phyloP scores from a whole-genome alignment of 2,113 vertebrate genomes.

The Ia io region DNA sequence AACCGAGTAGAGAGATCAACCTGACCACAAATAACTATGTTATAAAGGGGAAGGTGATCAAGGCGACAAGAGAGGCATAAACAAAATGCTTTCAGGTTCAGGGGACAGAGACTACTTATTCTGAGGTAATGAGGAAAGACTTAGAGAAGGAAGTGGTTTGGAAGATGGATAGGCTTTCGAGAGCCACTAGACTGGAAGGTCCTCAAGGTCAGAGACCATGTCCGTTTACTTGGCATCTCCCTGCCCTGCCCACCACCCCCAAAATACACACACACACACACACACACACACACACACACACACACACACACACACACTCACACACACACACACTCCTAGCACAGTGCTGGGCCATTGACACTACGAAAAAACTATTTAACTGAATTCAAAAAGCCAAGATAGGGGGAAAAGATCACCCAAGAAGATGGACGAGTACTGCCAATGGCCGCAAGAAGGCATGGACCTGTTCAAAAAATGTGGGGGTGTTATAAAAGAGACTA shows the following conservation, averaged over 20 bases:
- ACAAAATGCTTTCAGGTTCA: slow-evolving; percentile 34
- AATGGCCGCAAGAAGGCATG: neutral
- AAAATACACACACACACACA: neutral
- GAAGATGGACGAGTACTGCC: neutral
- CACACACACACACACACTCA: neutral
- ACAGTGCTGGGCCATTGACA: neutral
- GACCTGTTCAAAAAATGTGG: neutral
- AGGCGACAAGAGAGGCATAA: slow-evolving; percentile 39
- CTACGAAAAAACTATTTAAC: neutral
- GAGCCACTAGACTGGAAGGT: neutral
- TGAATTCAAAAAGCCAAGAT: neutral
- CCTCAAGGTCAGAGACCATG: slow-evolving; percentile 1
- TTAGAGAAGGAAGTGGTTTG: neutral
- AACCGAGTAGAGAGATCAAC: slow-evolving; percentile 34
- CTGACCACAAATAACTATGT: slow-evolving; percentile 37
- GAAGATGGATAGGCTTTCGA: slow-evolving; percentile 27
- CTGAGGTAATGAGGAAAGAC: slow-evolving; percentile 46
- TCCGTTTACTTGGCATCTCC: neutral
- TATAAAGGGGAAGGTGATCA: slow-evolving; percentile 44
- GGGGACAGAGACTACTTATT: slow-evolving; percentile 2
- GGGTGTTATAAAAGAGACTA: neutral
- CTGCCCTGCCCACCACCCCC: neutral
- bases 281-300: neutral
- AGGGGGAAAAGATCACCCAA: neutral
- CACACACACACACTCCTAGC: neutral